A percentile compares a stretch with the other conserved stretches of the same genome.
phyloP scores from a whole-genome alignment of 1,140 invertebrate species.

The Ostrea denselamellosa region DNA sequence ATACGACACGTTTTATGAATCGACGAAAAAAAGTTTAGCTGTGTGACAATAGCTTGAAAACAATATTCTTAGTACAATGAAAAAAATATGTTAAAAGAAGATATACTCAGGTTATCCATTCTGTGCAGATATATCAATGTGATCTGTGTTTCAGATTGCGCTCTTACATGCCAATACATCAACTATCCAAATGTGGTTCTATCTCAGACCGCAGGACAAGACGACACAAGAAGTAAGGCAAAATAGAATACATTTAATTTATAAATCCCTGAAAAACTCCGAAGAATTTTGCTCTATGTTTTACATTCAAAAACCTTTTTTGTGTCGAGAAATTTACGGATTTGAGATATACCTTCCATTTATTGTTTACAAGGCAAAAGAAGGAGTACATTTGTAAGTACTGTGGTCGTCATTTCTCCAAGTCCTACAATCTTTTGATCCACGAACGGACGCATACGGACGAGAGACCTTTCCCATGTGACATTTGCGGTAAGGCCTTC shows the following conservation, averaged over 20 bases:
- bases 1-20: constrained; percentile 1
- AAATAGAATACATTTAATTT: neutral
- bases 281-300: too few species aligned
- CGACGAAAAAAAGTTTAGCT: neutral
- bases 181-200: constrained; percentile 3
- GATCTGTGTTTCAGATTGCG: neutral
- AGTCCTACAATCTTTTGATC: constrained; percentile 98
- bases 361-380: constrained; percentile 64
- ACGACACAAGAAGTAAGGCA: constrained; percentile 36
- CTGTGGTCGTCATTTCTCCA: constrained; percentile 97
- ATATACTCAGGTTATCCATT: neutral
- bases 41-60: neutral
- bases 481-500: constrained; percentile 98
- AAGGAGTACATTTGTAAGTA: constrained; percentile 97
- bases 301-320: too few species aligned
- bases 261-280: neutral
- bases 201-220: constrained; percentile 18
- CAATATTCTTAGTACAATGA: neutral
- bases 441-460: constrained; percentile 98
- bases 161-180: constrained; percentile 4
- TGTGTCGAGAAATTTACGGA: neutral
- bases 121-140: neutral
- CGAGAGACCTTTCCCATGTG: constrained; percentile 97
- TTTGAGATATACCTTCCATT: neutral
- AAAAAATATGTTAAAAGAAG: neutral